A percentile compares a stretch with the other conserved stretches of the same genome.
phyloP scores from a whole-genome alignment of 53 echinoderm and acorn worm genomes.

The Arbacia lixula region DNA sequence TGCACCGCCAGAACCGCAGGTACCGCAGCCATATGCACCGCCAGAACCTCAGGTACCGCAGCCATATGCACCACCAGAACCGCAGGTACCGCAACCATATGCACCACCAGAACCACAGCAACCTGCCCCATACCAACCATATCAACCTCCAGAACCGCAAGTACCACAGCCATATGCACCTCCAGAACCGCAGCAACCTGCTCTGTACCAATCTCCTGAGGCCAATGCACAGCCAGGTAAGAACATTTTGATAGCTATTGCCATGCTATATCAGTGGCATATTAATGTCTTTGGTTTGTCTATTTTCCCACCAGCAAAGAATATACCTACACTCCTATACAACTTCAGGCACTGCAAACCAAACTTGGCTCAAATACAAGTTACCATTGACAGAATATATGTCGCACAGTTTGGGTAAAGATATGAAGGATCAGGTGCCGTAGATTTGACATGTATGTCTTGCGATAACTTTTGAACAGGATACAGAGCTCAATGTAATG shows the following conservation, averaged over 20 bases:
- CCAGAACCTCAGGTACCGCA: background rate
- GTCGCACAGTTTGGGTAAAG: too few species aligned
- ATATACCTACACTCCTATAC: background rate
- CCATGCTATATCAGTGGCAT: too few species aligned
- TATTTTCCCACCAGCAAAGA: background rate
- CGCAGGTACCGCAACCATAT: background rate
- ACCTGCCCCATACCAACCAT: background rate
- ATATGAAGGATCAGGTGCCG: too few species aligned
- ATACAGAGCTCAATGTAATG: too few species aligned
- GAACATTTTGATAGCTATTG: too few species aligned
- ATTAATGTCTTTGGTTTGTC: too few species aligned
- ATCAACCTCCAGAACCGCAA: slow-evolving; percentile 1
- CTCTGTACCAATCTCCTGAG: background rate
- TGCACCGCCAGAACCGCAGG: background rate
- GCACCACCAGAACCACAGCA: background rate
- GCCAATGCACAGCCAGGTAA: background rate
- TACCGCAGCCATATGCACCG: background rate
- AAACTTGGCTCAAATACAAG: background rate
- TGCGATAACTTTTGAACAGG: too few species aligned
- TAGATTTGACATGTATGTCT: too few species aligned
- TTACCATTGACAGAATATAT: too few species aligned
- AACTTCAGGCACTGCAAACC: background rate
- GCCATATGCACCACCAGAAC: background rate
- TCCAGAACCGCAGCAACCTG: background rate
- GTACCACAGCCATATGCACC: background rate